Percentiles rank a stretch among this genome's conserved stretches.
Conservation (phyloP, 1,140 invertebrate species). For the Cataglyphis hispanica region DNA sequence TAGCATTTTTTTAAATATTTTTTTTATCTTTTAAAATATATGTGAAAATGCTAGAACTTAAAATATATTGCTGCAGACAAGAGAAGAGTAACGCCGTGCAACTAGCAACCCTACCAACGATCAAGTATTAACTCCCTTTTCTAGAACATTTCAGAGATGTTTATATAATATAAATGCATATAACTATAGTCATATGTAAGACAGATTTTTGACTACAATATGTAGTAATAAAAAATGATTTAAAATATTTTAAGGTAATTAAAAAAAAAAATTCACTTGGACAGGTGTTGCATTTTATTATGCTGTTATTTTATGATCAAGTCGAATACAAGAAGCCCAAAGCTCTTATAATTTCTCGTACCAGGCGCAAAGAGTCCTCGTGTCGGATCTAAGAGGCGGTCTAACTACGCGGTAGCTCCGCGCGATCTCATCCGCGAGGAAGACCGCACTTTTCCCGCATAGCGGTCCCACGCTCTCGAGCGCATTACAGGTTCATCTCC, state of each 20-base stretch:
- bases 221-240: background rate
- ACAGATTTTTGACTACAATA: background rate
- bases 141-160: background rate
- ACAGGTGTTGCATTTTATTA: background rate
- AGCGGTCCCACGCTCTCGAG: constrained; percentile 76
- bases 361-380: background rate
- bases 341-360: constrained; percentile 11
- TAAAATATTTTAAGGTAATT: background rate
- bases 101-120: constrained; percentile 19
- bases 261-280: background rate
- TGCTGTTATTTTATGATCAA: background rate
- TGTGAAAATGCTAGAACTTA: no score
- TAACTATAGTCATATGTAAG: background rate
- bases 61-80: background rate
- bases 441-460: constrained; percentile 55
- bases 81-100: constrained; percentile 1
- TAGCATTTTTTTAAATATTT: background rate
- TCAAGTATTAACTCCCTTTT: constrained; percentile 12
- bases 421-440: constrained; percentile 53
- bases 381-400: background rate
- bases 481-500: constrained; percentile 77
- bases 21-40: background rate
- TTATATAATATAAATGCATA: background rate
- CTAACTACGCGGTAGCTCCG: constrained; percentile 29
- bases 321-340: background rate